These are phyloP conservation scores for Eupelmus urozonus DNA, from an alignment of 2,888 invertebrate genomes.

Conservation along the genomic window DNA sequence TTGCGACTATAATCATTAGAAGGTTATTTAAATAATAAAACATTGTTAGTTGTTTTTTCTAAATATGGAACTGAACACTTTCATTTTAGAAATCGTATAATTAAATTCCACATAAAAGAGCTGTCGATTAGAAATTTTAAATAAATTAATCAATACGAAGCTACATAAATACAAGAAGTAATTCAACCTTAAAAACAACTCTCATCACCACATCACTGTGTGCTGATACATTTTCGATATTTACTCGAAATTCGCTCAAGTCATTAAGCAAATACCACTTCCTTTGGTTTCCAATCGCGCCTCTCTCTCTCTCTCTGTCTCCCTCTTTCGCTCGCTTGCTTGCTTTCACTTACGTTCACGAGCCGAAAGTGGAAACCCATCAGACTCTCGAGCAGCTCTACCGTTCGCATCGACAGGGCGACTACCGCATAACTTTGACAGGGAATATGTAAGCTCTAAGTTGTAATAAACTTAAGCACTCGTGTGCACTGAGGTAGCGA, in stretches of 20 bases:
- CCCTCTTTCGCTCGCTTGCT: slow-evolving; percentile 3
- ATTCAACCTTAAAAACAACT: background rate
- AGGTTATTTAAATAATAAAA: no score
- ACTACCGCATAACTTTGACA: slow-evolving; percentile 5
- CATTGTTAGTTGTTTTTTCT: no score
- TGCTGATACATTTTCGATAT: slow-evolving; percentile 8
- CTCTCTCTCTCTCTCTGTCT: background rate
- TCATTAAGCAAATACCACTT: slow-evolving; percentile 47
- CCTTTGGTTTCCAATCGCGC: background rate
- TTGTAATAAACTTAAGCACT: slow-evolving; percentile 45
- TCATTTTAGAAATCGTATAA: no score
- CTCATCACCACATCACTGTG: background rate
- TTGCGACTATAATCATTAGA: no score
- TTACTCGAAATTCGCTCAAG: slow-evolving; percentile 32
- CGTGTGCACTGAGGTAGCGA: background rate
- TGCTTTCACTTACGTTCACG: background rate
- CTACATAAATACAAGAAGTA: background rate
- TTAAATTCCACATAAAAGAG: no score
- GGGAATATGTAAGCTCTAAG: slow-evolving; percentile 11
- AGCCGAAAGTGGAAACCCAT: slow-evolving; percentile 37
- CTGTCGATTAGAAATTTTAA: no score
- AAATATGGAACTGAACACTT: no score
- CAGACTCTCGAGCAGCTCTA: slow-evolving; percentile 1
- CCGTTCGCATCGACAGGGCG: background rate
- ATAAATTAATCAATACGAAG: no score